Evolutionary conservation across 2,888 invertebrate genomes (phyloP), one percentile per base, ranked within the genome.

Genomic region (Polydrusus cervinus): DNA sequence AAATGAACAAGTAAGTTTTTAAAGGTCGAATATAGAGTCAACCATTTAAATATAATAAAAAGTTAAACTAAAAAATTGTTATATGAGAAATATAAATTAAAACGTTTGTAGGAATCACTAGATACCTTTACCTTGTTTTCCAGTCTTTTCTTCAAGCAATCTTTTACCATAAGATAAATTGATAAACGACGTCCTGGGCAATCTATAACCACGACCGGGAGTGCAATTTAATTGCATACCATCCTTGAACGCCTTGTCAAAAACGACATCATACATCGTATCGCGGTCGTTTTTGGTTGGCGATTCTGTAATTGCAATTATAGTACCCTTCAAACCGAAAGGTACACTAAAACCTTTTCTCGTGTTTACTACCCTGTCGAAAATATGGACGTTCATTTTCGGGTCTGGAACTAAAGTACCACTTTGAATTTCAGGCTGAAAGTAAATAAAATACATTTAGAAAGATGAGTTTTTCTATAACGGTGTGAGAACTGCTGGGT

Each of bases 291-390:
- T 81, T 25, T 79, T 82, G 3, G 77, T 77, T 16, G 79, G 64
- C 0, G 83, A 72, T 68, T 85, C 87, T 70, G 89, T 88, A 9
- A 93, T 89, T 0, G 91, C 95, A n/a, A 96, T 92, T 0, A 99
- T 89, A 0, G 96, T 97, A 34, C 98, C 99, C 77, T 92, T 91
- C 10, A 91, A 89, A 0, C 97, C 98, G 6, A 94, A 86, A 0
- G 97, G 97, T 14, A 96, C 95, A 0, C 93, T 90, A 83, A 92
- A 93, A 66, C 92, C 91, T 40, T 91, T 91, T 38, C 93, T 90
- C 0, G 94, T 92, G 83, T 94, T 92, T 5, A 97, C 92, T 57
- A 99, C 92, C 65, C 98, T 90, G 88, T 99, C 98, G 82, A 94
- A 93, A 75, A 98, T 84, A 76, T 88, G 84, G 87, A 90, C 94